Conservation (phyloP, 2,797 vertebrate genomes). For the Echeneis naucrates region DNA sequence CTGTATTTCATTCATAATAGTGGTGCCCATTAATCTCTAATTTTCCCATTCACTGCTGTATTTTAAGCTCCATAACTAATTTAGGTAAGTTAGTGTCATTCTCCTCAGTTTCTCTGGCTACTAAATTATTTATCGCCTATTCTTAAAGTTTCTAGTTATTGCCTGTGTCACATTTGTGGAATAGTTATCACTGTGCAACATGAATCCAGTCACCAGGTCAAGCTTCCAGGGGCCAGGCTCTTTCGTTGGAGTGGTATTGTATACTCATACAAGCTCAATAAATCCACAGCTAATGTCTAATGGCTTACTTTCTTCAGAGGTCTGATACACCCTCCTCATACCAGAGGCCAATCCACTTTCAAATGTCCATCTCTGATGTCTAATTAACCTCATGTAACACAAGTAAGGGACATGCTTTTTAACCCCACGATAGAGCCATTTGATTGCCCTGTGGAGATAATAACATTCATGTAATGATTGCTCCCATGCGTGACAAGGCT, state of each 20-base stretch:
- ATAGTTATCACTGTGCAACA: conserved; percentile 11
- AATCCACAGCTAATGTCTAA: conserved; percentile 28
- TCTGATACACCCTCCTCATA: conserved; percentile 4
- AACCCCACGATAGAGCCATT: conserved; percentile 23
- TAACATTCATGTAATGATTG: conserved; percentile 2
- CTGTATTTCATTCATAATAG: conserved; percentile 39
- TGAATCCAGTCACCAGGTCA: conserved; percentile 15
- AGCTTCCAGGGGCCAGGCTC: neutral
- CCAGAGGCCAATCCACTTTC: conserved; percentile 1
- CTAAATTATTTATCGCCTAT: conserved; percentile 6
- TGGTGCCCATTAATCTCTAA: conserved; percentile 46
- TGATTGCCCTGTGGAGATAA: conserved; percentile 23
- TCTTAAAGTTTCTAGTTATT: conserved; percentile 15
- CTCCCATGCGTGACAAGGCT: conserved; percentile 2
- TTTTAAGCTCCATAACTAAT: conserved; percentile 54
- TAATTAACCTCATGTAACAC: conserved; percentile 29
- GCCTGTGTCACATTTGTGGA: conserved; percentile 16
- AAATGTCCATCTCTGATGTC: conserved; percentile 9
- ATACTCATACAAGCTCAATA: conserved; percentile 22
- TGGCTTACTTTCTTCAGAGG: conserved; percentile 16
- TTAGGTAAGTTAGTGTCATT: conserved; percentile 27
- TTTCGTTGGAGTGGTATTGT: conserved; percentile 11
- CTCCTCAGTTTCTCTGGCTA: conserved; percentile 30
- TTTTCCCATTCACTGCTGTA: conserved; percentile 40
- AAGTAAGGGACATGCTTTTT: conserved; percentile 19